Evolutionary conservation across 2,113 vertebrate genomes (phyloP), one percentile per base, ranked within the genome.

Genomic region (Rhombomys opimus): DNA sequence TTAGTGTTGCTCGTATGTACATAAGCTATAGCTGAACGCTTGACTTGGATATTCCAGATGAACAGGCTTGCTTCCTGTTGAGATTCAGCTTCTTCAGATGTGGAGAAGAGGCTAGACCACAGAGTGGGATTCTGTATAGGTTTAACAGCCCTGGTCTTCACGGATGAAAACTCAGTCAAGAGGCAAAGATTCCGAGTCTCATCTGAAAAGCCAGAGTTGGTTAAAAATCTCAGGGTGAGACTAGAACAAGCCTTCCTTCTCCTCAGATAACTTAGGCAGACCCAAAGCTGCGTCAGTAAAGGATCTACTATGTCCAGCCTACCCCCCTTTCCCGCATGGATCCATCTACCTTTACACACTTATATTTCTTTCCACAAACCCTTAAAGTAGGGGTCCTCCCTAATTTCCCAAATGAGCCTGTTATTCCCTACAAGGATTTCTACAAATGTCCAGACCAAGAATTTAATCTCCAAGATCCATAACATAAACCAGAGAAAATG

Each of bases 11-110:
- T 27, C 13, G 9, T 30, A n/a, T 27, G 50, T 18, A 17, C 14
- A 17, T 8, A 10, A 1, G 8, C 14, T 61, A 61, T 11, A 38
- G 80, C 81, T 63, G 59, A 84, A 3, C 59, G 17, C n/a, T 15
- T 41, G 80, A 12, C 4, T 25, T 61, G 81, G 59, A 17, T 41
- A 41, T 59, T 41, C 52, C 52, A 27, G 59, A 27, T 27, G 57
- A 82, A 59, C 20, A 23, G 35, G 10, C n/a, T 12, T 15, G 12
- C n/a, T 63, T 63, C 57, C n/a, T 61, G 27, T 81, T 10, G 67
- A 50, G 78, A 82, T 54, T 92, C 73, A 67, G 90, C 85, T 77
- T 93, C 73, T 77, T 35, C 75, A 59, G 46, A 46, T 35, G 46
- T 30, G 12, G 86, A 81, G 7, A 6, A 23, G 13, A 46, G 15